Evolutionary conservation across 1,140 invertebrate species (phyloP).

Genomic region (Ceratina japonica): DNA sequence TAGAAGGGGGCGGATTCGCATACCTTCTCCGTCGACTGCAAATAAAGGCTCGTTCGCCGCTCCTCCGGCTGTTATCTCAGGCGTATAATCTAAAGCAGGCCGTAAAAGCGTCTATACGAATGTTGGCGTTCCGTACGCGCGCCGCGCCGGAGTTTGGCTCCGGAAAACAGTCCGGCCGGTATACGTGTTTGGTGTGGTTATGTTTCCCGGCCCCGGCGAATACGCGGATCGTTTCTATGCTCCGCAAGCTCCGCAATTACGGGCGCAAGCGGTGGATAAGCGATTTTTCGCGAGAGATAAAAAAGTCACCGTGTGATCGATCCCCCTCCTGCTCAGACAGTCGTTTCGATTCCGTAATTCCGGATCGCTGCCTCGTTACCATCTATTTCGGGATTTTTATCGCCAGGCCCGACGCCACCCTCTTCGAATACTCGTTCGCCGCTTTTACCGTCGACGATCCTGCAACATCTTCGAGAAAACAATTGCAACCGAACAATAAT

Average conservation of each 20-base stretch:
- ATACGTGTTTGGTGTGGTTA: slow-evolving; percentile 74
- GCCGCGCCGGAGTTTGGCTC: not conserved
- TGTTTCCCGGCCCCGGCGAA: slow-evolving; percentile 39
- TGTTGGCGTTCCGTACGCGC: slow-evolving; percentile 47
- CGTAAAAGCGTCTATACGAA: slow-evolving; percentile 71
- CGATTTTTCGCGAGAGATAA: slow-evolving; percentile 35
- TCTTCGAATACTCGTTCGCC: too few relatives aligned
- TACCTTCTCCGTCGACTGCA: slow-evolving; percentile 57
- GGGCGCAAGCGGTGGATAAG: slow-evolving; percentile 35
- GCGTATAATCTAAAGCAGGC: slow-evolving; percentile 75
- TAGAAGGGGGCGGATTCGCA: slow-evolving; percentile 47
- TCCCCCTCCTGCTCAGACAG: not conserved
- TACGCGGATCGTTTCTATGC: slow-evolving; percentile 43
- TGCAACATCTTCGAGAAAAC: too few relatives aligned
- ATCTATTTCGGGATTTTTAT: too few relatives aligned
- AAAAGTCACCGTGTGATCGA: slow-evolving; percentile 16
- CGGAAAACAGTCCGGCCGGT: slow-evolving; percentile 60
- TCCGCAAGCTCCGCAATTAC: slow-evolving; percentile 45
- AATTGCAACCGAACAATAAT: too few relatives aligned
- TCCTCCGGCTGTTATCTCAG: slow-evolving; percentile 67
- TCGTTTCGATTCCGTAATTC: not conserved
- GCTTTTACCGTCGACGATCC: too few relatives aligned
- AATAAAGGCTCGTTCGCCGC: slow-evolving; percentile 65
- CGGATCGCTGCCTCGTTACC: too few relatives aligned
- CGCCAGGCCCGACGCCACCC: too few relatives aligned